Evolutionary conservation across 2,888 invertebrate species (phyloP), one percentile per base, ranked within the genome.

Genomic region (Corbicula japonica): DNA sequence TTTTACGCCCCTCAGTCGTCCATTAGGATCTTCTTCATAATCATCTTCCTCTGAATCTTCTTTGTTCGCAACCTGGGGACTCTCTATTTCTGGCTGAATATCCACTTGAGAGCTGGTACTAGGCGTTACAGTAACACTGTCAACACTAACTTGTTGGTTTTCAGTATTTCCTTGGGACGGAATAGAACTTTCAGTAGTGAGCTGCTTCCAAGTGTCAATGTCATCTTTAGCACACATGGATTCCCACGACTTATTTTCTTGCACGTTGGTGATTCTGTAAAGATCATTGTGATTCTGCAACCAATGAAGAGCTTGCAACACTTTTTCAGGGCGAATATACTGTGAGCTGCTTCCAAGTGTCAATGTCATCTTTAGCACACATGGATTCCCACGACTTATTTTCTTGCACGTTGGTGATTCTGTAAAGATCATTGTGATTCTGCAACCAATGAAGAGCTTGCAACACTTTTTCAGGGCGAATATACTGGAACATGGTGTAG

Each of bases 271-370:
- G 38, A n/a, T n/a, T 48, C 10, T 26, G 38, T 73, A 73, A 18
- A 73, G 21, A 3, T 8, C 26, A 60, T 73, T 73, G 32, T 73
- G 56, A 18, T 65, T 18, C n/a, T 50, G 35, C 1, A 73, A 46
- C 58, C 65, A 73, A 4, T 44, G 15, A 10, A 65, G 41, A 46
- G 58, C 73, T 30, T 38, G 21, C 18, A 21, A 32, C 10, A 74
- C 44, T 52, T 35, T 65, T 6, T 66, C 50, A 21, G 73, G 73
- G 58, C 73, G 21, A 15, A 73, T n/a, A n/a, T n/a, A n/a, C n/a
- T n/a, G 44, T 74, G 52, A 70, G 63, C 26, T 76, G 63, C 54
- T 69, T 62, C 77, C 77, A 73, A n/a, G 35, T 60, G 3, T 72
- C 68, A 15, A 4, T 44, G 34, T 68, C 73, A 48, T 77, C 72